These are phyloP conservation scores for Montipora cactus DNA, from an alignment of 64 coral and sea anemone genomes.

Conservation along the genomic window DNA sequence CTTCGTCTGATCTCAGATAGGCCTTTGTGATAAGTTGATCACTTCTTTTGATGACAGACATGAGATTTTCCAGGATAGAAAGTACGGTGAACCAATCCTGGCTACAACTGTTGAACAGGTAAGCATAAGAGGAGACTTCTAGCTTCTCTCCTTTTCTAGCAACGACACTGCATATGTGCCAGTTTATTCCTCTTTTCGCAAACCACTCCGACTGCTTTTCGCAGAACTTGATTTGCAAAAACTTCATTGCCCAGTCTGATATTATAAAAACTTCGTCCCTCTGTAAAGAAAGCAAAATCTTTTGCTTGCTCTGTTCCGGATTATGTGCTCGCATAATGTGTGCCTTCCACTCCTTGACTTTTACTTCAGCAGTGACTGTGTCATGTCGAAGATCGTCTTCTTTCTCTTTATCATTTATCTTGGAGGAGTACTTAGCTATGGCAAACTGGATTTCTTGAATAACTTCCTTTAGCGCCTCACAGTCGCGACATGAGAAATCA, in stretches of 20 bases:
- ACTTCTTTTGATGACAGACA: slow-evolving; percentile 17
- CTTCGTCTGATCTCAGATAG: slow-evolving; percentile 13
- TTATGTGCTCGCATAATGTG: slow-evolving; percentile 52
- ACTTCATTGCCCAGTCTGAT: slow-evolving; percentile 68
- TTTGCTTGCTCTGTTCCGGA: slow-evolving; percentile 46
- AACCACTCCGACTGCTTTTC: slow-evolving; percentile 53
- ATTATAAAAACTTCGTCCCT: slow-evolving; percentile 43
- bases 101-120: slow-evolving; percentile 36
- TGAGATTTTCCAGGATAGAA: slow-evolving; percentile 26
- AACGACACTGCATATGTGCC: slow-evolving; percentile 40
- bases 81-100: slow-evolving; percentile 42
- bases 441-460: neutral
- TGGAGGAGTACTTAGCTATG: neutral
- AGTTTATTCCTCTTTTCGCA: slow-evolving; percentile 63
- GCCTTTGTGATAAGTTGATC: slow-evolving; percentile 17
- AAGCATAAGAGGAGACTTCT: slow-evolving; percentile 27
- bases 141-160: slow-evolving; percentile 13
- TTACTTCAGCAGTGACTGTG: neutral
- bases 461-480: no score
- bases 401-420: slow-evolving; percentile 10
- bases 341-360: slow-evolving; percentile 44
- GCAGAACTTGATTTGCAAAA: slow-evolving; percentile 27
- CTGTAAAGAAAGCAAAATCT: slow-evolving; percentile 15
- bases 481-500: no score
- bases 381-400: slow-evolving; percentile 21